A percentile compares a stretch with the other conserved stretches of the same genome.
These are phyloP conservation scores for Xylocopa sonorina DNA, from an alignment of 1,140 invertebrate genomes.

Conservation along the genomic window DNA sequence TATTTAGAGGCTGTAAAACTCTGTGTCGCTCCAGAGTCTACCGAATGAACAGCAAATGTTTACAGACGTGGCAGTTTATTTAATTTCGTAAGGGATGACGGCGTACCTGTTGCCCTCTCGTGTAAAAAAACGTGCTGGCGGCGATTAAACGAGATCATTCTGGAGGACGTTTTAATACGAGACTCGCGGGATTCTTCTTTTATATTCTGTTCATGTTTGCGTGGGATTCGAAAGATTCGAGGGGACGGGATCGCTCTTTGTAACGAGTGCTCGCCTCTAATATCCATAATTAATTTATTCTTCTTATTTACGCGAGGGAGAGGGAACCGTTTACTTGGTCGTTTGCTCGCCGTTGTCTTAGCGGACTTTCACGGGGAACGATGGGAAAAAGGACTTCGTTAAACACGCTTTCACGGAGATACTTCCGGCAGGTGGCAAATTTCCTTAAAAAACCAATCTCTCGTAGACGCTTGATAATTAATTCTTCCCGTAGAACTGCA, in stretches of 20 bases:
- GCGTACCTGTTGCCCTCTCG: too few relatives aligned
- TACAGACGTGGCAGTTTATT: too few relatives aligned
- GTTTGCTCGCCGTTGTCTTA: slow-evolving; percentile 5
- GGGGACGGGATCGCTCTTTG: slow-evolving; percentile 55
- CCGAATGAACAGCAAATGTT: too few relatives aligned
- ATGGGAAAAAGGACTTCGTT: slow-evolving; percentile 32
- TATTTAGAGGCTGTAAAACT: too few relatives aligned
- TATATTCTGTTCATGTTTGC: slow-evolving; percentile 55
- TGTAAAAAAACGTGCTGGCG: too few relatives aligned
- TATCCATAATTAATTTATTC: slow-evolving; percentile 54
- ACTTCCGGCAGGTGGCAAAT: slow-evolving; percentile 59
- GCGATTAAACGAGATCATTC: too few relatives aligned
- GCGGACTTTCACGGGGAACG: slow-evolving; percentile 2
- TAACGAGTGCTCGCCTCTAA: slow-evolving; percentile 11
- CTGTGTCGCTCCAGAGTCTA: too few relatives aligned
- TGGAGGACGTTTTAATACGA: slow-evolving; percentile 53
- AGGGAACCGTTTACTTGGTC: background rate
- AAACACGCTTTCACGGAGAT: slow-evolving; percentile 23
- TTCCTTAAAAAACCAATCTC: slow-evolving; percentile 72
- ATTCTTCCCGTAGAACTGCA: slow-evolving; percentile 67
- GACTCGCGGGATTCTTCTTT: slow-evolving; percentile 56
- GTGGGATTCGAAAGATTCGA: slow-evolving; percentile 46
- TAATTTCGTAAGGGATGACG: background rate
- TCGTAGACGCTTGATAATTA: slow-evolving; percentile 62
- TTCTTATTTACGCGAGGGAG: background rate